Evolutionary conservation across 2,113 vertebrate species (phyloP).

Genomic region (Microcebus jonahi): DNA sequence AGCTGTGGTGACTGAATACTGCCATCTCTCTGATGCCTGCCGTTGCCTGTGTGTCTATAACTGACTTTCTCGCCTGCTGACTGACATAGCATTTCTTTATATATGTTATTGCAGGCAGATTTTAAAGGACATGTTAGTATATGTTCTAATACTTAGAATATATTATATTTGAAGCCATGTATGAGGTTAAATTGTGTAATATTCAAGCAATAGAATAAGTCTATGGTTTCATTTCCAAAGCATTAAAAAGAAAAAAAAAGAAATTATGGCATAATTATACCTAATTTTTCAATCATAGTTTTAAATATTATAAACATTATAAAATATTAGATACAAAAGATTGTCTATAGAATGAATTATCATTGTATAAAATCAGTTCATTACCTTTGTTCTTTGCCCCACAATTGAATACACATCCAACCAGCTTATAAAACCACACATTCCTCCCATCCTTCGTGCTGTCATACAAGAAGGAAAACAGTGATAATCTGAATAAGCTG

Average conservation of each 20-base stretch:
- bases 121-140: background rate
- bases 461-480: background rate
- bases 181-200: background rate
- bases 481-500: background rate
- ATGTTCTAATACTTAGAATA: background rate
- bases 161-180: background rate
- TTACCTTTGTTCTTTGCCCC: background rate
- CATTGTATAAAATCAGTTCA: background rate
- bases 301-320: background rate
- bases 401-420: background rate
- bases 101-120: background rate
- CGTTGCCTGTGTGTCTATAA: background rate
- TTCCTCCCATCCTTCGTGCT: background rate
- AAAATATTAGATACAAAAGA: background rate
- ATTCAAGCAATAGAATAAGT: background rate
- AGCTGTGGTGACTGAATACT: background rate
- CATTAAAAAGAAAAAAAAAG: background rate
- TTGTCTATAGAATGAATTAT: background rate
- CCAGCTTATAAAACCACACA: background rate
- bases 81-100: background rate
- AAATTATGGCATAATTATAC: background rate
- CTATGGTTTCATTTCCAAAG: background rate
- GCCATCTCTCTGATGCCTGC: background rate
- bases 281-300: background rate
- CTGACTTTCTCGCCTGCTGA: background rate